A percentile compares a stretch with the other conserved stretches of the same genome.
Conservation (phyloP, 1,140 invertebrate species). For the Drosophila tristis region DNA sequence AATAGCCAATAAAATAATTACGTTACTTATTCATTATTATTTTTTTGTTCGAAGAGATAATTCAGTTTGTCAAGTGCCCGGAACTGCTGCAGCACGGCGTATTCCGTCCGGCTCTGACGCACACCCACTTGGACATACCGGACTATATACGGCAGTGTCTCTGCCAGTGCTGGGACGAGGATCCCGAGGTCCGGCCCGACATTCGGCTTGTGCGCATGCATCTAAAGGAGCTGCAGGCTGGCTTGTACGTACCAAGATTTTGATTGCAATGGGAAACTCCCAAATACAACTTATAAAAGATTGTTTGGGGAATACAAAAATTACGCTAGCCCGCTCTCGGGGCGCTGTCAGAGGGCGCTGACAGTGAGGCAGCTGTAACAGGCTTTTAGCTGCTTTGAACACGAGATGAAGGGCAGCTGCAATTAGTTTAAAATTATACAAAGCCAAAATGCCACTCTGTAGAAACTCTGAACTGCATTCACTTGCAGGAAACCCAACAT, state of each 20-base stretch:
- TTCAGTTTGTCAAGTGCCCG: slow-evolving; percentile 94
- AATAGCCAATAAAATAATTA: neutral
- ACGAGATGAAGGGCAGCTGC: neutral
- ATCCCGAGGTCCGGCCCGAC: slow-evolving; percentile 93
- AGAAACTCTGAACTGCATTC: neutral
- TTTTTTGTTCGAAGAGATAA: slow-evolving; percentile 87
- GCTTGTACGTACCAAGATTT: slow-evolving; percentile 86
- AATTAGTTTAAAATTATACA: neutral
- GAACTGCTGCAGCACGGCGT: slow-evolving; percentile 89
- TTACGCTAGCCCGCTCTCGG: no score
- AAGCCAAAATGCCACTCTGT: neutral
- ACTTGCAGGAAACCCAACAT: slow-evolving; percentile 92
- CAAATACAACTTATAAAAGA: neutral
- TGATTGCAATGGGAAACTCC: no score
- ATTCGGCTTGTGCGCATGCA: slow-evolving; percentile 89
- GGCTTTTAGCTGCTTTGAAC: no score
- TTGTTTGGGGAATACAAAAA: no score
- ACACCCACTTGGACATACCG: slow-evolving; percentile 93
- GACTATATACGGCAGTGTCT: slow-evolving; percentile 95
- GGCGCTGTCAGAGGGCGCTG: no score
- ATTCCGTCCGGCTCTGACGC: slow-evolving; percentile 93
- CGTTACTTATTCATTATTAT: neutral
- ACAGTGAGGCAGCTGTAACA: no score
- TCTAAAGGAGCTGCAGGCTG: slow-evolving; percentile 91
- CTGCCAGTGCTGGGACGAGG: slow-evolving; percentile 93